Percentiles rank a stretch among this genome's conserved stretches.
Evolutionary conservation across 2,888 invertebrate species (phyloP).

Genomic region (Macaria liturata): DNA sequence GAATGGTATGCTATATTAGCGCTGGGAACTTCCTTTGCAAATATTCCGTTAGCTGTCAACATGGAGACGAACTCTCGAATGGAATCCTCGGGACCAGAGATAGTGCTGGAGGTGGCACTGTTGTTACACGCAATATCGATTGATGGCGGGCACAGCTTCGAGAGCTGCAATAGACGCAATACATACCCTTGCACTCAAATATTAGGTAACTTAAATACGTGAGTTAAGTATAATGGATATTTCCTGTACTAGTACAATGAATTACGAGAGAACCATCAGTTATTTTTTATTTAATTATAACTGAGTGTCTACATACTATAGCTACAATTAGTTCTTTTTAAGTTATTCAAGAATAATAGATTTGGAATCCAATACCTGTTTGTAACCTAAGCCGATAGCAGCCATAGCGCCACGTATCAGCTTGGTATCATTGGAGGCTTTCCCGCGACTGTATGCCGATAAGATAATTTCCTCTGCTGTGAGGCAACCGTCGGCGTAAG

Average conservation of each 20-base stretch:
- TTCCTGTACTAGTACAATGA: too few relatives aligned
- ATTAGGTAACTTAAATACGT: background rate
- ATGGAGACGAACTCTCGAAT: conserved; percentile 82
- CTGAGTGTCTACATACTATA: too few relatives aligned
- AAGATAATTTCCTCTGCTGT: conserved; percentile 93
- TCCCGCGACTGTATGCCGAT: conserved; percentile 91
- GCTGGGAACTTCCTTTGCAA: conserved; percentile 80
- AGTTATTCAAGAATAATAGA: too few relatives aligned
- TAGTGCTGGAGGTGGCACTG: conserved; percentile 88
- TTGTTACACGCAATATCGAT: conserved; percentile 93
- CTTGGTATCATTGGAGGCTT: conserved; percentile 87
- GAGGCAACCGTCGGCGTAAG: conserved; percentile 95
- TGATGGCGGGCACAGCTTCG: conserved; percentile 76
- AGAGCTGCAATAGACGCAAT: conserved; percentile 43
- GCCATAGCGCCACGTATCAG: conserved; percentile 93
- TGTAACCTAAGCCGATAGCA: conserved; percentile 88
- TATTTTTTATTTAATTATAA: too few relatives aligned
- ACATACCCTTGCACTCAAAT: too few relatives aligned
- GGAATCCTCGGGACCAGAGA: conserved; percentile 88
- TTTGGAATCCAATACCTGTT: conserved; percentile 56
- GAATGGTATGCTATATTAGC: conserved; percentile 96
- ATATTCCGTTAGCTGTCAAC: conserved; percentile 61
- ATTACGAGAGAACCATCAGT: too few relatives aligned
- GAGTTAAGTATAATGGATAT: too few relatives aligned
- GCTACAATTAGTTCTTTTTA: too few relatives aligned